Evolutionary conservation across 2,888 invertebrate genomes (phyloP).

Genomic region (Autographa gamma): DNA sequence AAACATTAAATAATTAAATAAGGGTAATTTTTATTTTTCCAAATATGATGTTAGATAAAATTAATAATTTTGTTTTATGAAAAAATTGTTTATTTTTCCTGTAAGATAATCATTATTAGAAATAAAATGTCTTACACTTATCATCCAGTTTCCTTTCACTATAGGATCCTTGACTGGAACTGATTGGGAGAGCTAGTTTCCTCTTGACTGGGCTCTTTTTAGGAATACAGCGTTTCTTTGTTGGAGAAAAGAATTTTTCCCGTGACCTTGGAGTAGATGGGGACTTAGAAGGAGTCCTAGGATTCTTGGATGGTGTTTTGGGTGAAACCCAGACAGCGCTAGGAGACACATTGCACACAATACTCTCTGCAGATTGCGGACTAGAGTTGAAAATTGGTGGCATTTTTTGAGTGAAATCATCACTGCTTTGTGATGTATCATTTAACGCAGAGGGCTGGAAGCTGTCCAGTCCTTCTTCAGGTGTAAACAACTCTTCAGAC

Average conservation of each 20-base stretch:
- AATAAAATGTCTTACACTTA: conserved; percentile 72
- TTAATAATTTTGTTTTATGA: too few relatives aligned
- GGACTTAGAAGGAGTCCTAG: conserved; percentile 49
- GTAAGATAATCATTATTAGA: too few relatives aligned
- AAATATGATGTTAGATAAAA: too few relatives aligned
- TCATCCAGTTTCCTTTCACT: conserved; percentile 69
- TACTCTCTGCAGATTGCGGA: conserved; percentile 29
- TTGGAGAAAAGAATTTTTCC: conserved; percentile 75
- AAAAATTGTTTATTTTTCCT: too few relatives aligned
- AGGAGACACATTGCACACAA: conserved; percentile 49
- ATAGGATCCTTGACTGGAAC: conserved; percentile 32
- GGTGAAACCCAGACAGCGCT: conserved; percentile 15
- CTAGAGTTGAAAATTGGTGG: conserved; percentile 11
- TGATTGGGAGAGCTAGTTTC: conserved; percentile 63
- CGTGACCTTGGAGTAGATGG: conserved; percentile 57
- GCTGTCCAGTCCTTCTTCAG: conserved; percentile 9
- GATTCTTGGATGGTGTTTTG: conserved; percentile 48
- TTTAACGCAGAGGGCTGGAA: neutral
- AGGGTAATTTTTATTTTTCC: too few relatives aligned
- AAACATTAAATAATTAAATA: too few relatives aligned
- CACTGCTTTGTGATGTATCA: neutral
- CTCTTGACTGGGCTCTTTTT: conserved; percentile 68
- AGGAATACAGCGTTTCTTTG: conserved; percentile 69
- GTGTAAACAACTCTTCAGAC: conserved; percentile 24
- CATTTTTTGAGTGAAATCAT: conserved; percentile 3